Base-by-base conservation (phyloP, 2,113 vertebrate species). In the Cynocephalus volans region DNA sequence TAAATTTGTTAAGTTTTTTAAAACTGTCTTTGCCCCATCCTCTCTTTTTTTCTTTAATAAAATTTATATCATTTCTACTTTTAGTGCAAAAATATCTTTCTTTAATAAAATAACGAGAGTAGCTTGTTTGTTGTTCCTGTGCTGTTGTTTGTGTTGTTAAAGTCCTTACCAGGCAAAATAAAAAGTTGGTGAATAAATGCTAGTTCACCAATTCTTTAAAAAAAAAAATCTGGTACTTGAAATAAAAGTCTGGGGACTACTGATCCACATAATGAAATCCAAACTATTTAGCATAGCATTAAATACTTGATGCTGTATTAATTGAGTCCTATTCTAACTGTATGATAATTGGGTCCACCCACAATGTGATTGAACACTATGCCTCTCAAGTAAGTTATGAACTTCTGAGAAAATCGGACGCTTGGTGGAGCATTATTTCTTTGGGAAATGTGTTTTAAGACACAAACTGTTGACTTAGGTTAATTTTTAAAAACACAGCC, bases 91-190 rank as follows among this genome's bases (percentile, higher is more conserved):
- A 84, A 69, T 94, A 50, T 67, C 26, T 84, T 67, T 83, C 52
- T 73, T 95, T 41, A 73, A 96, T 45, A 33, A 95, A 95, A 86
- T 62, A 85, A 90, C 36, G 28, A 85, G 41, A 88, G 21, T 82
- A 75, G 23, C 82, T 96, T 76, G 21, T 58, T 97, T 48, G 33
- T 87, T 96, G 73, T 86, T 95, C 86, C 58, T 77, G 65, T 73
- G 54, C 52, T 84, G 52, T 41, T 93, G 79, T 82, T 76, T 58
- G 84, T 92, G 26, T 70, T 75, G 69, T 87, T 93, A 80, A 96
- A 96, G 64, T 85, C 86, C 92, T 96, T 96, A 95, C 73, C 48
- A 96, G 90, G 90, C 95, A 97, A 93, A 97, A 97, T 79, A 48
- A 96, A 97, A 97, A 90, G 75, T 87, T 93, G 36, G 65, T 90